These are phyloP conservation scores for Melanogrammus aeglefinus DNA, from an alignment of 2,797 vertebrate genomes.

Conservation along the genomic window DNA sequence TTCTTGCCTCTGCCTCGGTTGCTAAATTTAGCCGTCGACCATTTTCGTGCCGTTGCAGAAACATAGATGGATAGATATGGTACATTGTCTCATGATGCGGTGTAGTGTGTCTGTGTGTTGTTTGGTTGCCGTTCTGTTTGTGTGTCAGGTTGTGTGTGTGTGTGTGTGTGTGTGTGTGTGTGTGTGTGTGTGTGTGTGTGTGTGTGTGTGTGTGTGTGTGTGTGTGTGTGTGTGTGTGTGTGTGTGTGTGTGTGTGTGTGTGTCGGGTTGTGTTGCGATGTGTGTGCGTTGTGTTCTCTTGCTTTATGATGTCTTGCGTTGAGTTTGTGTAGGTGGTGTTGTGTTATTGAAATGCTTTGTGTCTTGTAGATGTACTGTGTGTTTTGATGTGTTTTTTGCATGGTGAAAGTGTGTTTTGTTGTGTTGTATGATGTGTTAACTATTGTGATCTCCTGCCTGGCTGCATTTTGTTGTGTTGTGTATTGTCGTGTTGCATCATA, in stretches of 20 bases:
- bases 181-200: too few relatives aligned
- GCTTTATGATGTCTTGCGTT: neutral
- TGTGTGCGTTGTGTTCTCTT: neutral
- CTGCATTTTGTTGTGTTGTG: too few relatives aligned
- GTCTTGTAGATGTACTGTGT: neutral
- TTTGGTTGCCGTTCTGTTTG: constrained; percentile 3
- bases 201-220: too few relatives aligned
- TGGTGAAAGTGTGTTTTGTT: neutral
- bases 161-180: too few relatives aligned
- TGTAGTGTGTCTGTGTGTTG: constrained; percentile 12
- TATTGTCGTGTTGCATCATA: too few relatives aligned
- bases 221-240: too few relatives aligned
- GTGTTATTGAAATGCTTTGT: neutral
- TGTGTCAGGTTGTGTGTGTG: constrained; percentile 43
- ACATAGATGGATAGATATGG: constrained; percentile 3
- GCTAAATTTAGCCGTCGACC: constrained; percentile 25
- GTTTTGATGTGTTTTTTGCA: too few relatives aligned
- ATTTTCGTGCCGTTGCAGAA: neutral
- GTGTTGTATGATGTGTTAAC: neutral
- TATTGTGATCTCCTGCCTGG: too few relatives aligned
- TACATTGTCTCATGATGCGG: constrained; percentile 51
- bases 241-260: too few relatives aligned
- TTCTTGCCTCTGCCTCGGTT: constrained; percentile 7
- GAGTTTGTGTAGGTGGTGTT: neutral
- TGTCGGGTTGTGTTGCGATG: constrained; percentile 7